Evolutionary conservation across 2,888 invertebrate genomes (phyloP).

Genomic region (Caradrina clavipalpis): DNA sequence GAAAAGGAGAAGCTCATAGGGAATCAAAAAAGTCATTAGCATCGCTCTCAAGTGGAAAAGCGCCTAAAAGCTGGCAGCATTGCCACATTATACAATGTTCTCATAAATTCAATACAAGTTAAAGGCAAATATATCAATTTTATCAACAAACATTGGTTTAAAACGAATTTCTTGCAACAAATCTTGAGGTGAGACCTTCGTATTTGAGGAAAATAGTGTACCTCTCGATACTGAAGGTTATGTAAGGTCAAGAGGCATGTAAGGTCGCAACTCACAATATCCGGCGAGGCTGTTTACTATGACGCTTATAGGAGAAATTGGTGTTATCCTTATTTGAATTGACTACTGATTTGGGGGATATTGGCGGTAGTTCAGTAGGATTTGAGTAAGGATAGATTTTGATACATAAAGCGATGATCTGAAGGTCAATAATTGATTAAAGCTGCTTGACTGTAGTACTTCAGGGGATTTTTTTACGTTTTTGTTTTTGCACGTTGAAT

Average conservation of each 20-base stretch:
- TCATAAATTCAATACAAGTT: no score
- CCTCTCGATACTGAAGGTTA: conserved; percentile 28
- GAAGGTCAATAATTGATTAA: background rate
- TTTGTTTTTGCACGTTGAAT: no score
- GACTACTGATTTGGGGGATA: conserved; percentile 8
- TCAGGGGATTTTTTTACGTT: no score
- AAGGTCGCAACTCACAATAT: conserved; percentile 30
- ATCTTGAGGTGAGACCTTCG: conserved; percentile 15
- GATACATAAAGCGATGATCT: background rate
- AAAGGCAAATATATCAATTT: no score
- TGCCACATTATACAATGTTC: no score
- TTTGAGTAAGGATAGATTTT: background rate
- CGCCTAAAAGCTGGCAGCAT: background rate
- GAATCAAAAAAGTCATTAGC: no score
- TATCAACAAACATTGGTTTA: background rate
- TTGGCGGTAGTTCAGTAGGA: background rate
- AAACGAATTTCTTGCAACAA: background rate
- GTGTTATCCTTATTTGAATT: conserved; percentile 28
- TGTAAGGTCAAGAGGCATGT: conserved; percentile 32
- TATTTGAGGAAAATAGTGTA: conserved; percentile 41
- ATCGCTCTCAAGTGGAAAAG: no score
- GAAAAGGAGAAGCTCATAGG: no score
- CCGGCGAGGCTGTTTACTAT: conserved; percentile 32
- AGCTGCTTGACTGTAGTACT: background rate
- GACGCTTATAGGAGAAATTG: conserved; percentile 21